Conservation (phyloP, 2,113 vertebrate species). For the Diphyllodes magnificus region DNA sequence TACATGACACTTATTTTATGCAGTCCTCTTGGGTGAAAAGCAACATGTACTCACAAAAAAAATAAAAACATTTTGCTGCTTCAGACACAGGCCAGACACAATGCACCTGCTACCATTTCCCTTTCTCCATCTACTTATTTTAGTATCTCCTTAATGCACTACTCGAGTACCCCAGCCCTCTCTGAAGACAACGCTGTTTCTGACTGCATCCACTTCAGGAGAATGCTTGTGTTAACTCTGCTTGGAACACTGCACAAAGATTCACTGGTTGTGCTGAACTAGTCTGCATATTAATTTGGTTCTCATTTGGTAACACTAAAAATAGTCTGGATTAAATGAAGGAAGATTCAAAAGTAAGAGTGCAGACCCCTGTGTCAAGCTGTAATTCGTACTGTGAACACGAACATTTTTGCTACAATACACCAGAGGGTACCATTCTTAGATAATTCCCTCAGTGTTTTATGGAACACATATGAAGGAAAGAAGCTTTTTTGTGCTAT, state of each 20-base stretch:
- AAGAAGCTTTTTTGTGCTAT: neutral
- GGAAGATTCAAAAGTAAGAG: neutral
- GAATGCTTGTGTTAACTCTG: neutral
- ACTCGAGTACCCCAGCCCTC: accelerated
- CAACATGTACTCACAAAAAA: neutral
- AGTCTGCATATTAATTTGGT: neutral
- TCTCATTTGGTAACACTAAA: neutral
- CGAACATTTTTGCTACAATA: neutral
- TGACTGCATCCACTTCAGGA: neutral
- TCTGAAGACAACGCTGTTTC: neutral
- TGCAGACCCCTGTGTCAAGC: neutral
- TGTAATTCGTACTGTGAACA: neutral
- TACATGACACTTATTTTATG: neutral
- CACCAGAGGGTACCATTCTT: neutral
- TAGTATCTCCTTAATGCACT: neutral
- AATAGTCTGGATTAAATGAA: neutral
- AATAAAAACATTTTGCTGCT: neutral
- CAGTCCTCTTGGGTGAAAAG: neutral
- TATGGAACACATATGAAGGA: neutral
- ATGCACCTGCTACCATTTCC: neutral
- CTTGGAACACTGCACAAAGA: neutral
- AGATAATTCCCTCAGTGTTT: neutral
- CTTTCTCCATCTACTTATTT: neutral
- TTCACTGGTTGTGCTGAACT: neutral
- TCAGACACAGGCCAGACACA: neutral